Conservation (phyloP, 2,113 vertebrate genomes). For the Myanophis thanlyinensis region DNA sequence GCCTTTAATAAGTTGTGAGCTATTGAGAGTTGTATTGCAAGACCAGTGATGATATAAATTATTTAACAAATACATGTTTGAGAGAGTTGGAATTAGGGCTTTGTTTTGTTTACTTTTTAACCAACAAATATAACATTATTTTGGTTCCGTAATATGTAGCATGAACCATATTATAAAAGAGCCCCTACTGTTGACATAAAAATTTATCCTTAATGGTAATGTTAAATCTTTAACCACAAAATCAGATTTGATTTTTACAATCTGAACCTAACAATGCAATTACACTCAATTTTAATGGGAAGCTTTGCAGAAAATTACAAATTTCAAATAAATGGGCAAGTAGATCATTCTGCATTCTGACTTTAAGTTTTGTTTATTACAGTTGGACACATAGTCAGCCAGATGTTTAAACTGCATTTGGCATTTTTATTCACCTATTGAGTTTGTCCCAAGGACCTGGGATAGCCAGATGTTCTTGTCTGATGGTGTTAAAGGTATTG, state of each 20-base stretch:
- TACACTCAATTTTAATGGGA: slow-evolving; percentile 14
- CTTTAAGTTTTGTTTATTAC: background rate
- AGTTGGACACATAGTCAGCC: background rate
- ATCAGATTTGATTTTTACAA: background rate
- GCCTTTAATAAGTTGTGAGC: background rate
- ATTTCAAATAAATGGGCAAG: slow-evolving; percentile 3
- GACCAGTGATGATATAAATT: background rate
- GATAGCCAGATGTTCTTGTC: background rate
- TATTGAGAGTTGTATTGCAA: background rate
- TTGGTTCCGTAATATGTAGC: background rate
- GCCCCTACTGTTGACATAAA: background rate
- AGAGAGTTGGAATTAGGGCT: background rate
- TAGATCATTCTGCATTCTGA: background rate
- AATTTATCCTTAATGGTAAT: background rate
- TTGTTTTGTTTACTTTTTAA: background rate
- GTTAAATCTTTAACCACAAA: background rate
- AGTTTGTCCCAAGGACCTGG: background rate
- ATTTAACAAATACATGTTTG: background rate
- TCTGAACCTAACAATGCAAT: background rate
- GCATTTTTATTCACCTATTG: background rate
- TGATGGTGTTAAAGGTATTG: background rate
- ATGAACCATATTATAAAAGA: background rate
- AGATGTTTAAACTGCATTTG: background rate
- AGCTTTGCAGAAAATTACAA: background rate
- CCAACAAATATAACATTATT: background rate